Percentiles rank a stretch among this genome's conserved stretches.
phyloP scores from a whole-genome alignment of 2,113 vertebrate species.

The Neodon shergylaensis region DNA sequence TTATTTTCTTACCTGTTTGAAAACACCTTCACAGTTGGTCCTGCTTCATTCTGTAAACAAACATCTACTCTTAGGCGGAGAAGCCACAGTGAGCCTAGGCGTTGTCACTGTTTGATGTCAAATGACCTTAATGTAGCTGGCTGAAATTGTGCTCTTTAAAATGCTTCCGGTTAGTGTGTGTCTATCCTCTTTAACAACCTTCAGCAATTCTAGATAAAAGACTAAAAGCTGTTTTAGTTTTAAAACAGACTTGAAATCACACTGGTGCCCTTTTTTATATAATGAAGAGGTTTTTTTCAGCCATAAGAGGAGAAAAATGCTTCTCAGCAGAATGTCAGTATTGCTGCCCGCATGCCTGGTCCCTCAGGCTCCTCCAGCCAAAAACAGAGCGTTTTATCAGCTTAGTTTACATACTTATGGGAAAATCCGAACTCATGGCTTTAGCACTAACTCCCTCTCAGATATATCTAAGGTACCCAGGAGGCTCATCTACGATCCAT shows the following conservation, averaged over 20 bases:
- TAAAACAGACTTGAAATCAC: background rate
- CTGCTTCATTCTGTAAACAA: slow-evolving; percentile 38
- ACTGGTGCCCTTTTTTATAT: background rate
- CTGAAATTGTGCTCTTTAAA: background rate
- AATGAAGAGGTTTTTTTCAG: background rate
- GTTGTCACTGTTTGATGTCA: background rate
- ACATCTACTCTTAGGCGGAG: background rate
- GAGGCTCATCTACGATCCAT: background rate
- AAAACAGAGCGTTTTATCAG: background rate
- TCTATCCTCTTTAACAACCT: background rate
- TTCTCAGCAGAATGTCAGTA: slow-evolving; percentile 11
- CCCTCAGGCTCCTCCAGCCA: slow-evolving; percentile 18
- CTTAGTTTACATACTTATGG: background rate
- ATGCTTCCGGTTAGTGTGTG: background rate
- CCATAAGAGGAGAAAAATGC: slow-evolving; percentile 19
- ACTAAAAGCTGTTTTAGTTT: background rate
- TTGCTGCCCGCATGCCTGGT: background rate
- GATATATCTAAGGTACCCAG: background rate
- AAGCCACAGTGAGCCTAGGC: background rate
- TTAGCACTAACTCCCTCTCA: background rate
- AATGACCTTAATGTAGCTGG: background rate
- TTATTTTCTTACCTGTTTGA: slow-evolving; percentile 3
- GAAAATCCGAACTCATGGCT: background rate
- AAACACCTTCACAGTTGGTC: slow-evolving; percentile 28
- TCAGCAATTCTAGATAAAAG: background rate